Evolutionary conservation across 2,113 vertebrate species (phyloP).

Genomic region (Cyprinus carpio): DNA sequence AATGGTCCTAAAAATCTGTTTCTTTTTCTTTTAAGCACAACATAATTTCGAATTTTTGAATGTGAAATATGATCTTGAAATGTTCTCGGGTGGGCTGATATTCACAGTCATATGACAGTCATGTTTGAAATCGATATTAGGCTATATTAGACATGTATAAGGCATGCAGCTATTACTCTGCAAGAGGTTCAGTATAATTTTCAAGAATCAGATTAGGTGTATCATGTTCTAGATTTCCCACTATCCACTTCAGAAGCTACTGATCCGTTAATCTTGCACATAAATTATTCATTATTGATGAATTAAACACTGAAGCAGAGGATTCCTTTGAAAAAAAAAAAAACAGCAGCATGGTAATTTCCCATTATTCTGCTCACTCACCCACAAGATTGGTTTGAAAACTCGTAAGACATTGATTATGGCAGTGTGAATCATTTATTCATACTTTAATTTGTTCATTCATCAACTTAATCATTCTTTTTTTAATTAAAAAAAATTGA

Average conservation of each 20-base stretch:
- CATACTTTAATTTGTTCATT: conserved; percentile 1
- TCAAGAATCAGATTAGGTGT: conserved; percentile 25
- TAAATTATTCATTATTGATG: conserved; percentile 39
- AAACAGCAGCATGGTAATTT: conserved; percentile 9
- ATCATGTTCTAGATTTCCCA: neutral
- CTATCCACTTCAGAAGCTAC: conserved; percentile 25
- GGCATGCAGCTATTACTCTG: neutral
- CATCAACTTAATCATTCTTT: neutral
- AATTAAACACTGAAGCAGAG: conserved; percentile 8
- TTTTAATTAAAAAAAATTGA: neutral
- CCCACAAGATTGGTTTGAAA: conserved; percentile 4
- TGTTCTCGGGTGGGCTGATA: neutral
- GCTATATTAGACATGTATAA: conserved; percentile 5
- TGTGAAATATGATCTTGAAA: neutral
- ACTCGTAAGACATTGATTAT: neutral
- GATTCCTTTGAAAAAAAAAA: conserved; percentile 1
- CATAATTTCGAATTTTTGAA: neutral
- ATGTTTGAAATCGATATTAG: neutral
- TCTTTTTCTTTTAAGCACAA: neutral
- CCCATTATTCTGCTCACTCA: conserved; percentile 31
- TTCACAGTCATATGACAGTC: neutral
- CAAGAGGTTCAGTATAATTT: neutral
- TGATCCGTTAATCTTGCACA: conserved; percentile 25
- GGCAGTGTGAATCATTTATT: conserved; percentile 1
- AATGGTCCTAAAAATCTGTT: no score